These are phyloP conservation scores for Azemiops feae DNA, from an alignment of 2,113 vertebrate genomes.

Conservation along the genomic window DNA sequence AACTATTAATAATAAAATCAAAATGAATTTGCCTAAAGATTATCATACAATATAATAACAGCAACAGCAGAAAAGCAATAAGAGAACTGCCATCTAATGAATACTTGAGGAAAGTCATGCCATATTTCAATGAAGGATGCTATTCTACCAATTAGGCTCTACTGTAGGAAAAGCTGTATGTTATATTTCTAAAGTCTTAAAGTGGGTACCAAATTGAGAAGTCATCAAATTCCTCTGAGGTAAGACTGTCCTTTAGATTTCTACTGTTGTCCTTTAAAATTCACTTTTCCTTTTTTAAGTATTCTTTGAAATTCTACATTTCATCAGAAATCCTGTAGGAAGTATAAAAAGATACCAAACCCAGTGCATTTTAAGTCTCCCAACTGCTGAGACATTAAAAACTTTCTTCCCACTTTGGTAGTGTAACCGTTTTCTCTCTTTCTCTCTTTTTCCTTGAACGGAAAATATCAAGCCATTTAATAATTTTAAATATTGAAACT, in stretches of 20 bases:
- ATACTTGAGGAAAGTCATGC: neutral
- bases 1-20: neutral
- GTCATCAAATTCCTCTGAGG: neutral
- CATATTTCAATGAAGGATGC: neutral
- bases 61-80: neutral
- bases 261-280: neutral
- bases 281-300: neutral
- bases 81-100: neutral
- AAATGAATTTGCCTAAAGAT: neutral
- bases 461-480: too few relatives aligned
- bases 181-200: neutral
- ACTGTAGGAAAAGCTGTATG: neutral
- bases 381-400: neutral
- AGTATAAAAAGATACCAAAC: neutral
- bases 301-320: neutral
- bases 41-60: neutral
- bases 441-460: too few relatives aligned
- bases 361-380: neutral
- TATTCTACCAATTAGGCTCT: neutral
- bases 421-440: neutral
- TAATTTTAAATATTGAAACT: too few relatives aligned
- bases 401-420: neutral
- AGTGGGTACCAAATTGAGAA: neutral
- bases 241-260: neutral
- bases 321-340: neutral